phyloP scores from a whole-genome alignment of 2,888 invertebrate genomes.

The Drosophila mimica region DNA sequence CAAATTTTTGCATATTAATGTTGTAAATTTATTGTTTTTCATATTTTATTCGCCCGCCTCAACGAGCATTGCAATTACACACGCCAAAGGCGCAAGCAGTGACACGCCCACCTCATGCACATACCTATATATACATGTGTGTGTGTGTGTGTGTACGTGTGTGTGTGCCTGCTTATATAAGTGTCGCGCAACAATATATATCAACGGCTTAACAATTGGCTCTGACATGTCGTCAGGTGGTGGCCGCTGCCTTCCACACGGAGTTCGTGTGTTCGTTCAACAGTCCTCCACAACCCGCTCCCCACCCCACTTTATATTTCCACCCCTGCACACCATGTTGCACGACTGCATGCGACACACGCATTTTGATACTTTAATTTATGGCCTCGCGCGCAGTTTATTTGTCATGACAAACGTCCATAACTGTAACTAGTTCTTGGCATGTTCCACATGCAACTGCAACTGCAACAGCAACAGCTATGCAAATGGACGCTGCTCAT shows the following conservation, averaged over 20 bases:
- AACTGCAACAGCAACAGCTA: conserved; percentile 5
- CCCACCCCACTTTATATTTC: not conserved
- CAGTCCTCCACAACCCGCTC: not conserved
- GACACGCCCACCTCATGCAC: conserved; percentile 52
- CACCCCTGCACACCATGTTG: not conserved
- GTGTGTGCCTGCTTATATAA: conserved; percentile 7
- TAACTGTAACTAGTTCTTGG: conserved; percentile 71
- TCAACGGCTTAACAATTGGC: conserved; percentile 78
- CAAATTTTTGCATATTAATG: conserved; percentile 49
- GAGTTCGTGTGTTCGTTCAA: not conserved
- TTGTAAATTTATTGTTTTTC: conserved; percentile 54
- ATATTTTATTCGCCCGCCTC: conserved; percentile 36
- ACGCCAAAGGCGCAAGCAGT: conserved; percentile 37
- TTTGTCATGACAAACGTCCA: conserved; percentile 72
- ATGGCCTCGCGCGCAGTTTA: conserved; percentile 66
- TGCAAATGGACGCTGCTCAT: conserved; percentile 5
- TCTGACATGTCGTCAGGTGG: conserved; percentile 75
- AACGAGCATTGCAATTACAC: conserved; percentile 62
- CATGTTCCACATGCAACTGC: conserved; percentile 42
- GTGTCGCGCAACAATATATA: conserved; percentile 60
- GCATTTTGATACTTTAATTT: conserved; percentile 81
- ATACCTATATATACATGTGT: conserved; percentile 15
- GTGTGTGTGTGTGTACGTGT: not conserved
- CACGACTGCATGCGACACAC: conserved; percentile 35
- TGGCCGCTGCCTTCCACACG: conserved; percentile 61